Conservation (phyloP, 2,888 invertebrate species). For the Cephus pulcher region DNA sequence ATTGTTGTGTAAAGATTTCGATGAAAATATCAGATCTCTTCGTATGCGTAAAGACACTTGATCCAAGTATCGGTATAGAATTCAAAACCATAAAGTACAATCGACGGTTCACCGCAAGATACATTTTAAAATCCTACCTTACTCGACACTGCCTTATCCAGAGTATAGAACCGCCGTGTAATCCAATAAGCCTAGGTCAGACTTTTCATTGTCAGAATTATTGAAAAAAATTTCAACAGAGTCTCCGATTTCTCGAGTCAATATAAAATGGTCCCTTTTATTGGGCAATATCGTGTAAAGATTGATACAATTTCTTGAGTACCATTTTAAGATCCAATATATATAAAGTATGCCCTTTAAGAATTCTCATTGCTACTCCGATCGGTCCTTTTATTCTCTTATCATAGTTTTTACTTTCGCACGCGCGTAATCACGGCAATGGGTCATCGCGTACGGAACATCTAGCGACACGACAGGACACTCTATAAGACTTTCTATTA, state of each 20-base stretch:
- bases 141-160: not conserved
- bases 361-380: not conserved
- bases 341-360: not conserved
- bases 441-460: not conserved
- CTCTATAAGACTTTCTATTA: constrained; percentile 34
- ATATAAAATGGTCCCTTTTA: not conserved
- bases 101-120: not conserved
- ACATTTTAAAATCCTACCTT: not conserved
- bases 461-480: not conserved
- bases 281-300: not conserved
- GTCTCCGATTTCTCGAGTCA: not conserved
- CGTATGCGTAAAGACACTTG: not conserved
- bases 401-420: not conserved
- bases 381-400: not conserved
- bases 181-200: not conserved
- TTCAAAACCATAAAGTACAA: not conserved
- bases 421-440: not conserved
- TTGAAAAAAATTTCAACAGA: not conserved
- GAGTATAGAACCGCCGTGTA: not conserved
- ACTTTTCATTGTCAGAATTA: not conserved
- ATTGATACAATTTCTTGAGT: not conserved
- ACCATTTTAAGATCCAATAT: not conserved
- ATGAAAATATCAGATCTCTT: not conserved
- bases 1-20: not conserved
- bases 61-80: not conserved